phyloP scores from a whole-genome alignment of 2,888 invertebrate genomes.

The Tiphia femorata region DNA sequence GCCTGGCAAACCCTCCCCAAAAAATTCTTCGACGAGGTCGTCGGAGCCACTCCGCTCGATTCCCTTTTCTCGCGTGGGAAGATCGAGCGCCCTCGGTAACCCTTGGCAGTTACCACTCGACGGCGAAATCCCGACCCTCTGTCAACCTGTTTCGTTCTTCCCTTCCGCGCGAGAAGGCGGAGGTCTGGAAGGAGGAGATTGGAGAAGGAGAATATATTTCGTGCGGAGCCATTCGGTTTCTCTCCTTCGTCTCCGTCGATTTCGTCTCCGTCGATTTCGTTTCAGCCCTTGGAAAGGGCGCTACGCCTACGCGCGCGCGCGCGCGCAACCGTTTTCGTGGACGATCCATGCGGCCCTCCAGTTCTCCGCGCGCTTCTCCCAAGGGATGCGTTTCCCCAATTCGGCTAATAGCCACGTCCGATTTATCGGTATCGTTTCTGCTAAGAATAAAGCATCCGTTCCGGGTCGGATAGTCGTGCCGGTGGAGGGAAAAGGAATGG shows the following conservation, averaged over 20 bases:
- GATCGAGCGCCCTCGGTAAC: constrained; percentile 27
- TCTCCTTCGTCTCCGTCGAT: constrained; percentile 28
- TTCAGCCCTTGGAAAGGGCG: constrained; percentile 10
- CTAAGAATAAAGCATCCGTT: no score
- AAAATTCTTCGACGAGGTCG: no score
- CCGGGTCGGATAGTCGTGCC: no score
- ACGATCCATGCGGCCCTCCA: constrained; percentile 29
- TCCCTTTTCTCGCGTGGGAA: constrained; percentile 7
- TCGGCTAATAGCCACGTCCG: constrained; percentile 30
- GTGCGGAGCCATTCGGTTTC: constrained; percentile 21
- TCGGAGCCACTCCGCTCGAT: no score
- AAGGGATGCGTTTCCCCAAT: constrained; percentile 24
- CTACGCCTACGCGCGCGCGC: constrained; percentile 27
- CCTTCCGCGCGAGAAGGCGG: constrained; percentile 4
- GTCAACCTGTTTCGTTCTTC: constrained; percentile 11
- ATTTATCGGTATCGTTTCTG: constrained; percentile 35
- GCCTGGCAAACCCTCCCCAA: no score
- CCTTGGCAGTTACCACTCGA: constrained; percentile 28
- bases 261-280: no score
- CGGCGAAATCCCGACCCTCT: constrained; percentile 21
- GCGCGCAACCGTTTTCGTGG: background rate
- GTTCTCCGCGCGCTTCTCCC: constrained; percentile 11
- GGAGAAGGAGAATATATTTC: constrained; percentile 21
- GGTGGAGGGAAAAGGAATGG: no score
- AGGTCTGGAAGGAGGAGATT: constrained; percentile 8